These are phyloP conservation scores for Isurus oxyrinchus DNA, from an alignment of 2,113 vertebrate species.

Conservation along the genomic window DNA sequence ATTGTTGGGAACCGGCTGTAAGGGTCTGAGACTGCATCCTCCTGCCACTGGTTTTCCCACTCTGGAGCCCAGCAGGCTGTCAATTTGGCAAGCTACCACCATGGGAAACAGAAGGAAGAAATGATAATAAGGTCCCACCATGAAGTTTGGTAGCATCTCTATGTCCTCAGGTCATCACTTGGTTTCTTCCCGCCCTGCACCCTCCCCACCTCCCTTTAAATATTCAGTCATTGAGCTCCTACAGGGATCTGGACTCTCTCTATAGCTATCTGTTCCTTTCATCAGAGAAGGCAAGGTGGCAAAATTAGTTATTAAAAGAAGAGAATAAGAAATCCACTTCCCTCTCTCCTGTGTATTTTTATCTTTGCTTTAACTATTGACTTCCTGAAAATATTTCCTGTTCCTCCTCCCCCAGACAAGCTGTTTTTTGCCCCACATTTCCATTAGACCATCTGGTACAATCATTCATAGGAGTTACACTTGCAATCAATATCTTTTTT, in stretches of 20 bases:
- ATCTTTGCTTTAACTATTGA: not conserved
- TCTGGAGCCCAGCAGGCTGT: not conserved
- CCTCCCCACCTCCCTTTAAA: not conserved
- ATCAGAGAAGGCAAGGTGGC: not conserved
- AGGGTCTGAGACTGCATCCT: not conserved
- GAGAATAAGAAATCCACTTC: not conserved
- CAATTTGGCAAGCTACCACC: not conserved
- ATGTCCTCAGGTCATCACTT: not conserved
- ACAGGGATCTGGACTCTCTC: not conserved
- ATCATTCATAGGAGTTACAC: not conserved
- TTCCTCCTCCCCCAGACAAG: slow-evolving; percentile 1
- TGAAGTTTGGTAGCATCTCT: not conserved
- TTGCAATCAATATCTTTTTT: not conserved
- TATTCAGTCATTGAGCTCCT: not conserved
- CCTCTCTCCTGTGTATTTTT: not conserved
- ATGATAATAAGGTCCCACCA: not conserved
- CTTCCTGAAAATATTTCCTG: not conserved
- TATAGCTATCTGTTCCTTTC: too few species aligned
- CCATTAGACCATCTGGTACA: slow-evolving; percentile 10
- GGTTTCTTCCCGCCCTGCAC: not conserved
- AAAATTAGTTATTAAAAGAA: not conserved
- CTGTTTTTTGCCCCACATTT: not conserved
- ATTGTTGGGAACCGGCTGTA: not conserved
- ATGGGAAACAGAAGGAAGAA: not conserved
- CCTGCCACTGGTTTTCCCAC: not conserved